Conservation (phyloP, 2,888 invertebrate species). For the Apoda limacodes region DNA sequence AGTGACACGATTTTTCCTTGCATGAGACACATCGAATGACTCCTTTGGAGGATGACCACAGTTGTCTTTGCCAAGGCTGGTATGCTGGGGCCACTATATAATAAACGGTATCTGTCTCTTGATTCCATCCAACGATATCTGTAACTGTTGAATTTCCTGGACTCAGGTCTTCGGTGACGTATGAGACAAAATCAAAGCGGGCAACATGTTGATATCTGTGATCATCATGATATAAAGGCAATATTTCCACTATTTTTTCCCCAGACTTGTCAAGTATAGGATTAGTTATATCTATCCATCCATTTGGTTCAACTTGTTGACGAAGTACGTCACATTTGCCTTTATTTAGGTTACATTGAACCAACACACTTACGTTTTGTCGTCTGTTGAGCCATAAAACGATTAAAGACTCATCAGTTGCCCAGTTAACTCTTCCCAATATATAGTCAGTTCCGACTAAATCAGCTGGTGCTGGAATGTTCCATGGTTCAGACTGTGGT, state of each 20-base stretch:
- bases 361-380: conserved; percentile 77
- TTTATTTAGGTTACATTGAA: conserved; percentile 64
- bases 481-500: conserved; percentile 34
- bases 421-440: conserved; percentile 80
- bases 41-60: conserved; percentile 68
- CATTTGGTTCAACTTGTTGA: conserved; percentile 67
- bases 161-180: conserved; percentile 54
- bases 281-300: conserved; percentile 76
- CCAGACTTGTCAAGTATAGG: conserved; percentile 65
- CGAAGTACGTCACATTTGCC: conserved; percentile 51
- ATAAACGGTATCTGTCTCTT: conserved; percentile 69
- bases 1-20: conserved; percentile 74
- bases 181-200: conserved; percentile 37
- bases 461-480: conserved; percentile 63
- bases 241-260: conserved; percentile 51
- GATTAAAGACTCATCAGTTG: conserved; percentile 72
- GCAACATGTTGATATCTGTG: conserved; percentile 58
- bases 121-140: conserved; percentile 72
- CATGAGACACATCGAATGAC: conserved; percentile 74
- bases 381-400: conserved; percentile 88
- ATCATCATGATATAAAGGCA: conserved; percentile 37
- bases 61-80: conserved; percentile 77
- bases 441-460: conserved; percentile 73
- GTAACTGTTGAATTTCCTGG: conserved; percentile 71
- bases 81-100: conserved; percentile 75